Base-by-base conservation (phyloP, 1,140 invertebrate genomes). In the Nymphalis io region DNA sequence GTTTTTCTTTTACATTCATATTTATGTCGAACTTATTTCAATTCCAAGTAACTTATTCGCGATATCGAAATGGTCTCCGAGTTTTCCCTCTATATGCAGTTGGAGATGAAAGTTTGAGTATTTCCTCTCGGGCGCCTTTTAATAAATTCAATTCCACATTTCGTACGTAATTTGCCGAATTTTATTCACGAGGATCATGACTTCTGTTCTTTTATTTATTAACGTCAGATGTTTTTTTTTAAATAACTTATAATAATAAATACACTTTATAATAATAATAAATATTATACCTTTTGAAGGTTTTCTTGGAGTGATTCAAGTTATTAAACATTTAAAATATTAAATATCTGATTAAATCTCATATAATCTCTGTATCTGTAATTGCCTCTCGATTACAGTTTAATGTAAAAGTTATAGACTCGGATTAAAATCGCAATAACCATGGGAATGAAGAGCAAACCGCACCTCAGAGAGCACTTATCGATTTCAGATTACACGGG, bases 401-500 rank as follows among this genome's bases (percentile, higher is more conserved):
- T 51, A 51, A 6, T 51, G 20, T 51, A 51, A 51, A 51, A 51
- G 18, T 18, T 51, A 20, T 20, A 27, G 15, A 27, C 15, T 11
- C 13, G 23, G 20, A 55, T 55, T 27, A n/a, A 55, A 55, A 55
- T n/a, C 23, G 51, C 51, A 55, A 51, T 51, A 51, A 39, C 27
- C n/a, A 62, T 44, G 21, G 8, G 44, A 66, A 46, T 60, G 33
- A n/a, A 68, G 57, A 60, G 27, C 57, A 60, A 67, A 53, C 65
- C 65, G 15, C 65, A 68, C 16, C 42, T 18, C 46, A 20, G 57
- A 51, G 20, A 68, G 57, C 46, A 53, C 27, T 68, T 68, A 68
- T 68, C 65, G 65, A 60, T 60, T 68, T 68, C 44, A 60, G 65
- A 68, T 68, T 68, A 60, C 46, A 68, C 39, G 40, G 44, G 58